Evolutionary conservation across 2,888 invertebrate genomes (phyloP).

Genomic region (Lypha dubia): DNA sequence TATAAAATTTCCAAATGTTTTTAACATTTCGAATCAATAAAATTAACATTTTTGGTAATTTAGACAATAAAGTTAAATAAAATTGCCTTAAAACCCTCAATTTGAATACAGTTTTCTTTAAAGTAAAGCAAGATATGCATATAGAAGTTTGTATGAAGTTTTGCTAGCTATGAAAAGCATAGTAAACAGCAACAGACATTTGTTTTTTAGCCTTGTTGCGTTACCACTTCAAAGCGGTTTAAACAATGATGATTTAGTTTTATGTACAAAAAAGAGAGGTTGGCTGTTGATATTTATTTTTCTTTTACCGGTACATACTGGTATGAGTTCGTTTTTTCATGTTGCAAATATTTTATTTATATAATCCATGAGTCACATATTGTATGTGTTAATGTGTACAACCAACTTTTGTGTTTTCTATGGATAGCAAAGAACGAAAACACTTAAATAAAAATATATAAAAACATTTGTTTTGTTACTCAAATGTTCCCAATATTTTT

Average conservation of each 20-base stretch:
- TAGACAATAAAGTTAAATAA: constrained; percentile 36
- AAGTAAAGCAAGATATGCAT: neutral
- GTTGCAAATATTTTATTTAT: constrained; percentile 33
- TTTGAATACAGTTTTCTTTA: constrained; percentile 36
- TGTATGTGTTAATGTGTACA: neutral
- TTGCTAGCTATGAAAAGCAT: neutral
- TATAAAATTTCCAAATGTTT: constrained; percentile 15
- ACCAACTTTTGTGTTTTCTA: constrained; percentile 14
- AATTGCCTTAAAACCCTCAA: constrained; percentile 11
- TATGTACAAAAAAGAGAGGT: constrained; percentile 8
- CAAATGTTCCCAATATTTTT: constrained; percentile 1
- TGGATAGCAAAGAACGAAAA: constrained; percentile 16
- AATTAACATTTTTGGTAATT: constrained; percentile 40
- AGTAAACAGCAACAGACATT: constrained; percentile 19
- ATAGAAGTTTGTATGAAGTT: constrained; percentile 8
- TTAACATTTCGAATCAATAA: constrained; percentile 22
- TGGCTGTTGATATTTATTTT: constrained; percentile 34
- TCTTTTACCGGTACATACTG: constrained; percentile 42
- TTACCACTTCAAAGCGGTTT: constrained; percentile 48
- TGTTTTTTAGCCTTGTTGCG: constrained; percentile 41
- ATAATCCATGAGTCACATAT: constrained; percentile 45
- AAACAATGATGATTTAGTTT: constrained; percentile 28
- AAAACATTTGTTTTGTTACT: neutral
- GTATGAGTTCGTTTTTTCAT: constrained; percentile 38
- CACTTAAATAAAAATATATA: constrained; percentile 3